Evolutionary conservation across 2,797 vertebrate species (phyloP).

Genomic region (Sitta carolinensis): DNA sequence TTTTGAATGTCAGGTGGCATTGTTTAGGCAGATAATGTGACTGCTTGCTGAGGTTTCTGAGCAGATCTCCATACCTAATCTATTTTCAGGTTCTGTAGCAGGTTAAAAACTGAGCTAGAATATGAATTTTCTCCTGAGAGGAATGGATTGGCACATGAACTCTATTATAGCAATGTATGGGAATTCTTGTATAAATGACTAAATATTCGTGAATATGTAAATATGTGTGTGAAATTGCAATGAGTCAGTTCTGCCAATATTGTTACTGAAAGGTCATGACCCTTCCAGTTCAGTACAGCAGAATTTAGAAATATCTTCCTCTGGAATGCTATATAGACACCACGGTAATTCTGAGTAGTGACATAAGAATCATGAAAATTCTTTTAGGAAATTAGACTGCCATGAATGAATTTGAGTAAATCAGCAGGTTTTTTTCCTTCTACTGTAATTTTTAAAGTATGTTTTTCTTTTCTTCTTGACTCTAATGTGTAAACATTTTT

Average conservation of each 20-base stretch:
- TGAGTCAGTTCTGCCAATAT: neutral
- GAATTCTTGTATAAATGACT: neutral
- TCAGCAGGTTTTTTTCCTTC: neutral
- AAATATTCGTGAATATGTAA: neutral
- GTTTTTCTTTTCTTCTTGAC: neutral
- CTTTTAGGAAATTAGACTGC: neutral
- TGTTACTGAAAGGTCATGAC: neutral
- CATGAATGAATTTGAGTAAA: neutral
- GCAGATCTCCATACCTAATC: neutral
- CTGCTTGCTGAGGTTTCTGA: neutral
- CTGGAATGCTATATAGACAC: accelerated
- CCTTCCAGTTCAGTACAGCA: neutral
- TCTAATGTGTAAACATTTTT: neutral
- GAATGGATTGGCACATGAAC: neutral
- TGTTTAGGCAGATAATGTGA: neutral
- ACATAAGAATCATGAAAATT: neutral
- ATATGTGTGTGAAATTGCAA: neutral
- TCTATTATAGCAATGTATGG: neutral
- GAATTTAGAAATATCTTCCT: neutral
- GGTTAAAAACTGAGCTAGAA: neutral
- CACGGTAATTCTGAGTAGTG: neutral
- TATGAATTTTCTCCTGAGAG: neutral
- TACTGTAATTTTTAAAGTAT: neutral
- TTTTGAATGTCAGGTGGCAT: neutral
- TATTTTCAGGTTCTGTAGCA: neutral